Conservation (phyloP, 2,113 vertebrate species). For the Ptilorrhoa leucosticta region DNA sequence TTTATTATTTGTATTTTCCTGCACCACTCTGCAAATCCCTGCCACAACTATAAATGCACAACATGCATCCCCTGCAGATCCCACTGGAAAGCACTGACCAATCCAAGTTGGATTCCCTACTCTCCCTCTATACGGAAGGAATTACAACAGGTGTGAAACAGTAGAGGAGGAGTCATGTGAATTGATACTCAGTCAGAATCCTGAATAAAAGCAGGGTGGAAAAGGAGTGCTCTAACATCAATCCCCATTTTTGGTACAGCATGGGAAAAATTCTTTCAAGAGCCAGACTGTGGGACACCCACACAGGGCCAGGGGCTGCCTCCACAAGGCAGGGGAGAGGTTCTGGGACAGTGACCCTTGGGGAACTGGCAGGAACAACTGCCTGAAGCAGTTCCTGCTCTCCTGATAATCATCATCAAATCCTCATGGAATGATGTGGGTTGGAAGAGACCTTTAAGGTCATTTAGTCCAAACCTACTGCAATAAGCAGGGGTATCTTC, state of each 20-base stretch:
- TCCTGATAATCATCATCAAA: neutral
- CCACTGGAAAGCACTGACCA: neutral
- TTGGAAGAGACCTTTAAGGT: neutral
- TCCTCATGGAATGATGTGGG: neutral
- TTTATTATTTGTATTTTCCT: neutral
- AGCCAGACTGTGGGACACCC: neutral
- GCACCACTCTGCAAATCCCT: neutral
- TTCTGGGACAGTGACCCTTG: neutral
- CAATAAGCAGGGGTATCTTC: accelerated
- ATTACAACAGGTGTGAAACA: neutral
- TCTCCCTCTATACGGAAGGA: neutral
- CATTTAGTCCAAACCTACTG: neutral
- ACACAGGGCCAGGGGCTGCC: neutral
- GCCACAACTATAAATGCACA: neutral
- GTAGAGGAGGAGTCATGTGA: neutral
- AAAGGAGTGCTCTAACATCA: neutral
- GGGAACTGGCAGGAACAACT: neutral
- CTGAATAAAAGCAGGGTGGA: neutral
- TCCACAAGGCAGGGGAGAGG: neutral
- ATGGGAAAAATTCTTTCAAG: neutral
- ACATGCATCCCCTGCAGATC: neutral
- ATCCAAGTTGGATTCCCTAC: neutral
- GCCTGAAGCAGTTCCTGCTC: neutral
- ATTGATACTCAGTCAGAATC: neutral
- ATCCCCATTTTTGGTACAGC: neutral